Percentiles rank a stretch among this genome's conserved stretches.
These are phyloP conservation scores for Pseudomyrmex sp. DNA, from an alignment of 1,140 invertebrate species.

Conservation along the genomic window DNA sequence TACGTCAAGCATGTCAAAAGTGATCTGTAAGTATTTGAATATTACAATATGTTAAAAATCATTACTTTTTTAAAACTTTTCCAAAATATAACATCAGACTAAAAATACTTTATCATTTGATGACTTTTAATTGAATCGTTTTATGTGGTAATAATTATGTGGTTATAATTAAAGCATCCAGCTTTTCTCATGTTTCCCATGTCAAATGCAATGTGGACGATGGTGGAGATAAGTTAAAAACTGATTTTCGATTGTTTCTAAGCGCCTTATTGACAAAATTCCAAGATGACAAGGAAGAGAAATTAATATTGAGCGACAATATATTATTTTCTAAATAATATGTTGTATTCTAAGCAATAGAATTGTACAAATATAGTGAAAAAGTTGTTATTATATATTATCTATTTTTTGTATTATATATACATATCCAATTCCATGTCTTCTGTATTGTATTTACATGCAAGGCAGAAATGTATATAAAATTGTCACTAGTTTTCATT, in stretches of 20 bases:
- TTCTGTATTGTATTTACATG: no score
- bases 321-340: slow-evolving; percentile 68
- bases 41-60: neutral
- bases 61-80: no score
- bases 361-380: slow-evolving; percentile 37
- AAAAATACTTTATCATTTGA: no score
- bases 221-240: slow-evolving; percentile 87
- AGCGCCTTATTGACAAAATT: slow-evolving; percentile 86
- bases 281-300: slow-evolving; percentile 86
- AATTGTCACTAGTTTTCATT: slow-evolving; percentile 6
- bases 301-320: slow-evolving; percentile 79
- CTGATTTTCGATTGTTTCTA: slow-evolving; percentile 89
- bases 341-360: slow-evolving; percentile 1
- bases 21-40: slow-evolving; percentile 73
- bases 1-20: slow-evolving; percentile 74
- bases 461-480: no score
- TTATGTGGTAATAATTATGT: slow-evolving; percentile 19
- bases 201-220: slow-evolving; percentile 88
- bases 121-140: neutral
- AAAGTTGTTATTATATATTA: neutral
- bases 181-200: slow-evolving; percentile 88
- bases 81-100: no score
- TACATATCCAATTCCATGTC: no score
- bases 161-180: slow-evolving; percentile 85
- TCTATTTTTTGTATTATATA: neutral